phyloP scores from a whole-genome alignment of 2,888 invertebrate genomes.

The Pseudeuparius sepicola region DNA sequence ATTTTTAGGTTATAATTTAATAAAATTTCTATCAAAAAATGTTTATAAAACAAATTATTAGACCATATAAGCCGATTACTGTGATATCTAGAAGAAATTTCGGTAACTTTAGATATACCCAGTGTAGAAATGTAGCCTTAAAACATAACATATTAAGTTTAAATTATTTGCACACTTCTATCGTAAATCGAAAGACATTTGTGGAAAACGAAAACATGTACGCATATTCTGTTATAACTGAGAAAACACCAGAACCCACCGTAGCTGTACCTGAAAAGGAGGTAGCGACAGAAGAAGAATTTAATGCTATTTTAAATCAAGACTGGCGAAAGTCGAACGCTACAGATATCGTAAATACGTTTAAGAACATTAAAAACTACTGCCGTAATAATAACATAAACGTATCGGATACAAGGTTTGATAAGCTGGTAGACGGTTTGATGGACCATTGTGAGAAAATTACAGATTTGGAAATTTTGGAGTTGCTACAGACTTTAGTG shows the following conservation, averaged over 20 bases:
- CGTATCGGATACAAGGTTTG: constrained; percentile 33
- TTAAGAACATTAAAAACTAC: constrained; percentile 28
- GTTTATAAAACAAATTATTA: no score
- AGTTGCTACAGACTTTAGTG: constrained; percentile 43
- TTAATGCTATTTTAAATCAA: constrained; percentile 20
- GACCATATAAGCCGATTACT: no score
- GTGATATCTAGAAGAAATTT: no score
- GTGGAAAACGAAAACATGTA: no score
- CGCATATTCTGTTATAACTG: not conserved
- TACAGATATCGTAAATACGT: constrained; percentile 31
- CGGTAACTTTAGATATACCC: no score
- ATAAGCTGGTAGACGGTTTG: constrained; percentile 36
- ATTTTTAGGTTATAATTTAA: no score
- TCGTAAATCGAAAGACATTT: no score
- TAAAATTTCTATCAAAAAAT: no score
- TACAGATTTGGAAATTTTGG: constrained; percentile 47
- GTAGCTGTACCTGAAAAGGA: not conserved
- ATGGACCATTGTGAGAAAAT: constrained; percentile 45
- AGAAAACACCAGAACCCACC: not conserved
- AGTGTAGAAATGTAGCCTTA: no score
- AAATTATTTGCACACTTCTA: no score
- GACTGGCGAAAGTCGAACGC: constrained; percentile 29
- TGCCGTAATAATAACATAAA: constrained; percentile 29
- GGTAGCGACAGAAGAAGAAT: constrained; percentile 14
- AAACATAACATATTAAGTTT: no score